Conservation (phyloP, 2,888 invertebrate genomes). For the Tillus elongatus region DNA sequence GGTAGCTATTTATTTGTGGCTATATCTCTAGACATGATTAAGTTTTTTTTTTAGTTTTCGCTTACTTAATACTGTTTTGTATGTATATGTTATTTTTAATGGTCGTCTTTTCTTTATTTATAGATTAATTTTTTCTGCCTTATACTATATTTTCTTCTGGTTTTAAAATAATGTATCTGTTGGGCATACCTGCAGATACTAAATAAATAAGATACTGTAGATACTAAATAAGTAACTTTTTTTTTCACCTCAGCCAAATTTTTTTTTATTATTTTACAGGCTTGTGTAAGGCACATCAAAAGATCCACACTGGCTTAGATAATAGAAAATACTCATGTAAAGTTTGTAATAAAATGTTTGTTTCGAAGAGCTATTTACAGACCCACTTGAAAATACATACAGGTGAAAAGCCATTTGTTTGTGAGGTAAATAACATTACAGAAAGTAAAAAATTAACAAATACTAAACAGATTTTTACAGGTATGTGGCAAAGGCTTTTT, state of each 20-base stretch:
- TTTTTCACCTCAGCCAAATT: conserved; percentile 2
- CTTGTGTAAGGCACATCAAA: conserved; percentile 50
- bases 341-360: conserved; percentile 52
- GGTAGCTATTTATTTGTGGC: no score
- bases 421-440: conserved; percentile 41
- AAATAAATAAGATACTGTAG: no score
- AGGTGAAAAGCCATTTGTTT: conserved; percentile 51
- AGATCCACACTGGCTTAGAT: conserved; percentile 49
- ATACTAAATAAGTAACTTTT: conserved; percentile 5
- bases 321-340: conserved; percentile 51
- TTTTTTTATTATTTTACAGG: conserved; percentile 32
- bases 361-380: conserved; percentile 51
- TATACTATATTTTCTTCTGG: no score
- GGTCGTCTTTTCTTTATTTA: no score
- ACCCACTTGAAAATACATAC: conserved; percentile 52
- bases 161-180: no score
- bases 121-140: no score
- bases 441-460: not conserved
- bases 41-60: no score
- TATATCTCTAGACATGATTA: no score
- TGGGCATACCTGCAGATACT: no score
- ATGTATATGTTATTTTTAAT: no score
- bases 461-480: conserved; percentile 20
- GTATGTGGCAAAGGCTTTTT: conserved; percentile 52
- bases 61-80: no score